phyloP scores from a whole-genome alignment of 2,113 vertebrate species.

The Macrotus californicus region DNA sequence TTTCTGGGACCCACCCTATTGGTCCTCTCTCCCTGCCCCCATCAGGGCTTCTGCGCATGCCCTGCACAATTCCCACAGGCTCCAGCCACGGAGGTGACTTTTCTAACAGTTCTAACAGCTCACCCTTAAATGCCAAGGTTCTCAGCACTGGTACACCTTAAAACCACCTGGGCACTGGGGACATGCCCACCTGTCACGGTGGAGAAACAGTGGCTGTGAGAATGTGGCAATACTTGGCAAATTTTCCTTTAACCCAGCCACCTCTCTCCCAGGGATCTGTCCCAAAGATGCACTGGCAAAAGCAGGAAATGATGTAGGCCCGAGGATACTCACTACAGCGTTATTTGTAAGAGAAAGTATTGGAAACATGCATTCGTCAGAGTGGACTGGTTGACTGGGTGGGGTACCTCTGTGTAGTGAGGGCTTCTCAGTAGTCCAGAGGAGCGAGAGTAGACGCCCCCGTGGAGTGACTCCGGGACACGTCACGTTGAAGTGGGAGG shows the following conservation, averaged over 20 bases:
- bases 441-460: neutral
- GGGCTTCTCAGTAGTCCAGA: neutral
- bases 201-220: neutral
- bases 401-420: neutral
- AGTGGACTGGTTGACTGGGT: neutral
- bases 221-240: neutral
- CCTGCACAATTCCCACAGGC: neutral
- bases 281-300: neutral
- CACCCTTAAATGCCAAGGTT: neutral
- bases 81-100: neutral
- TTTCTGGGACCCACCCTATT: neutral
- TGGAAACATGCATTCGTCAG: neutral
- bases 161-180: neutral
- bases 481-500: neutral
- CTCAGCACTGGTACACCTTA: neutral
- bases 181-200: neutral
- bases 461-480: neutral
- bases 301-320: neutral
- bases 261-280: neutral
- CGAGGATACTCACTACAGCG: neutral
- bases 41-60: neutral
- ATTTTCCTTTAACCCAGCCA: neutral
- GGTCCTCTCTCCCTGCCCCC: neutral
- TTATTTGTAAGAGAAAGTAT: neutral
- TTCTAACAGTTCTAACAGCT: neutral